phyloP scores from a whole-genome alignment of 2,113 vertebrate species.

The Hystrix brachyura region DNA sequence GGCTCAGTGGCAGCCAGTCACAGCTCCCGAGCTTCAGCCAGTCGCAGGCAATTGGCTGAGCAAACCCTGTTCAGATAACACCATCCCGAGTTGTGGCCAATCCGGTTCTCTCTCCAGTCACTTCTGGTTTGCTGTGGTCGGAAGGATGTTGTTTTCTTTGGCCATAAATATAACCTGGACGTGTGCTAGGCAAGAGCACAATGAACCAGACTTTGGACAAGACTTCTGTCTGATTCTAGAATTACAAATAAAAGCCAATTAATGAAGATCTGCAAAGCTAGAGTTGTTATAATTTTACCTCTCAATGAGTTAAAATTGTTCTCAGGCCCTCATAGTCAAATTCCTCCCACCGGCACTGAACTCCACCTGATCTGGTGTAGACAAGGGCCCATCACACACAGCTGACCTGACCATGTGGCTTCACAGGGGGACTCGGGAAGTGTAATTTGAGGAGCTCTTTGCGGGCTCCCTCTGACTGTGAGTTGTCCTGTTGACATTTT shows the following conservation, averaged over 20 bases:
- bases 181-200: background rate
- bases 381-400: too few relatives aligned
- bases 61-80: background rate
- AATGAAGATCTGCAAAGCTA: background rate
- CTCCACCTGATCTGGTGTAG: background rate
- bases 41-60: too few relatives aligned
- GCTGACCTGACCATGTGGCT: background rate
- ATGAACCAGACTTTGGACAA: background rate
- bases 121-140: background rate
- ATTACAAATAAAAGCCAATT: background rate
- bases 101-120: too few relatives aligned
- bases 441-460: background rate
- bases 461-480: background rate
- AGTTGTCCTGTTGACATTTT: background rate
- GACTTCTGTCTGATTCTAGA: background rate
- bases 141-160: background rate
- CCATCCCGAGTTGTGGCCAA: background rate
- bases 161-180: background rate
- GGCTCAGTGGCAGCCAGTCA: background rate
- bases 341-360: background rate
- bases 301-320: background rate
- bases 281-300: background rate
- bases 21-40: background rate
- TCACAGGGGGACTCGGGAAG: fast-evolving
- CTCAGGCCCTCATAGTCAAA: background rate